Percentiles rank a stretch among this genome's conserved stretches.
phyloP scores from a whole-genome alignment of 2,797 vertebrate species.

The Peromyscus eremicus region DNA sequence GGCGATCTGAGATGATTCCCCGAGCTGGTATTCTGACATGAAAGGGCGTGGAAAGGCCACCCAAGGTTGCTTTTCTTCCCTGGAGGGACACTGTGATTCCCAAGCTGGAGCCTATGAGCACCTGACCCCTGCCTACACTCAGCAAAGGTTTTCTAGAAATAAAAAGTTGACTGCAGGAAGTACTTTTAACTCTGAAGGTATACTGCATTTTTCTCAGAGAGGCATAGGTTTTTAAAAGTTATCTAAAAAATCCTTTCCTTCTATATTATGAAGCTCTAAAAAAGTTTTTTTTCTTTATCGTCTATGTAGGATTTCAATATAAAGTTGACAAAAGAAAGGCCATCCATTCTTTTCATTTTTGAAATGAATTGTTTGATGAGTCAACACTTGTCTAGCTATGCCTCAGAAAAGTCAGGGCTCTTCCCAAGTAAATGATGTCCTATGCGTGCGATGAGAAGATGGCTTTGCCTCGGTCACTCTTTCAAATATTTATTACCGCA shows the following conservation, averaged over 20 bases:
- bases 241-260: conserved; percentile 39
- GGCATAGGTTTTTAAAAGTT: not conserved
- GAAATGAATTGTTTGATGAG: conserved; percentile 67
- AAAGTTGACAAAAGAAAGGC: conserved; percentile 39
- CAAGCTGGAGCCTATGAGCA: not conserved
- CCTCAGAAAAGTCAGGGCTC: conserved; percentile 10
- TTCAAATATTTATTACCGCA: conserved; percentile 34
- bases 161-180: not conserved
- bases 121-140: not conserved
- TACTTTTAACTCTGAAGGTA: not conserved
- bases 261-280: conserved; percentile 39
- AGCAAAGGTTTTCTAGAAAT: not conserved
- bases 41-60: not conserved
- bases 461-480: not conserved
- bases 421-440: conserved; percentile 58
- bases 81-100: not conserved
- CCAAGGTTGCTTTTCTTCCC: not conserved
- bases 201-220: conserved; percentile 31
- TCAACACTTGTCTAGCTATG: conserved; percentile 42
- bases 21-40: not conserved
- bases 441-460: conserved; percentile 1
- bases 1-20: not conserved
- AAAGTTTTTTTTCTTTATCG: not conserved
- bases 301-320: conserved; percentile 41
- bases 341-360: conserved; percentile 56